Percentiles rank a stretch among this genome's conserved stretches.
Conservation (phyloP, 1,140 invertebrate species). For the Ctenoplectra terminalis region DNA sequence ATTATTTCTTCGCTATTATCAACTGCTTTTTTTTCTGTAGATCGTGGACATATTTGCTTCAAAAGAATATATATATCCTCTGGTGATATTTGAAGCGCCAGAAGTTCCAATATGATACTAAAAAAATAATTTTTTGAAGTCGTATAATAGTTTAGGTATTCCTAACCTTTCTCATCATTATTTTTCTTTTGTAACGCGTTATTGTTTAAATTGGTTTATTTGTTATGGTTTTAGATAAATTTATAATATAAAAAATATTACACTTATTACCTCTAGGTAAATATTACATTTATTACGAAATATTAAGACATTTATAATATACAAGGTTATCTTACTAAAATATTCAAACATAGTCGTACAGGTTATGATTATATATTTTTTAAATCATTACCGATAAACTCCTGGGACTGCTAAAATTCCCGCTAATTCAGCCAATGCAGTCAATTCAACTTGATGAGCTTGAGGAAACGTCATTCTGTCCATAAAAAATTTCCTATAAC, state of each 20-base stretch:
- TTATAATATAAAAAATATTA: not conserved
- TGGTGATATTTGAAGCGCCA: conserved; percentile 72
- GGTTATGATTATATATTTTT: conserved; percentile 25
- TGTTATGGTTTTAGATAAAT: not conserved
- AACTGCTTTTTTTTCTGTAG: not conserved
- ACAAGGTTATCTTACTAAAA: not conserved
- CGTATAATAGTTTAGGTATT: not conserved
- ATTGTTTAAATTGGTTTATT: not conserved
- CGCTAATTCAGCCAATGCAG: conserved; percentile 70
- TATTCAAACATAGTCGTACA: not conserved
- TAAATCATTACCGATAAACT: conserved; percentile 67
- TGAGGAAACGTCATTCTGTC: conserved; percentile 68
- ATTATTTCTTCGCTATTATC: not conserved
- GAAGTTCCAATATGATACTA: conserved; percentile 72
- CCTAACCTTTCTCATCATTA: not conserved
- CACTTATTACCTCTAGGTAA: not conserved
- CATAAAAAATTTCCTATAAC: not conserved
- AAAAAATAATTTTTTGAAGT: conserved; percentile 30
- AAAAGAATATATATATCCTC: conserved; percentile 74
- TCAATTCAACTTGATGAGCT: conserved; percentile 67
- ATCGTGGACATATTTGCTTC: conserved; percentile 64
- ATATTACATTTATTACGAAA: not conserved
- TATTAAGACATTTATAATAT: not conserved
- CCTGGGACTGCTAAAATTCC: conserved; percentile 68
- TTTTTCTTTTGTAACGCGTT: not conserved